Percentiles rank a stretch among this genome's conserved stretches.
Evolutionary conservation across 2,888 invertebrate species (phyloP).

Genomic region (Steinernema carpocapsae): DNA sequence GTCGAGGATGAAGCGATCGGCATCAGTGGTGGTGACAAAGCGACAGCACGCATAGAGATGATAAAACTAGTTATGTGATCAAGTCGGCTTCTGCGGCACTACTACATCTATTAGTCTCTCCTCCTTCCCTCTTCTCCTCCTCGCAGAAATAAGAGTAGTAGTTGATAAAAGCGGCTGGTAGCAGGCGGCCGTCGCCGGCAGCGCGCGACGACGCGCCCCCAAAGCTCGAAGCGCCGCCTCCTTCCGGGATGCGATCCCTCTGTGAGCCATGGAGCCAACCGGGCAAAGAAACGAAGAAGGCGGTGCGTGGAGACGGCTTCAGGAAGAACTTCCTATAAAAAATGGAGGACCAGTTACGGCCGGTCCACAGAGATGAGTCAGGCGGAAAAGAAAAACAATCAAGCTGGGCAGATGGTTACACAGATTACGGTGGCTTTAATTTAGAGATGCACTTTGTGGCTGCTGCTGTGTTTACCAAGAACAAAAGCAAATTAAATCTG

Average conservation of each 20-base stretch:
- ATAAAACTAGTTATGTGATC: constrained; percentile 24
- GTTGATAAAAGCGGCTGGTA: constrained; percentile 32
- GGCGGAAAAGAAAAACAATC: too few relatives aligned
- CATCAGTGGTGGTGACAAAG: not conserved
- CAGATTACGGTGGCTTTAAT: too few relatives aligned
- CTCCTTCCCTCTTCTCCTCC: too few relatives aligned
- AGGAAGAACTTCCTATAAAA: too few relatives aligned
- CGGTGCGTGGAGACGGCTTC: not conserved
- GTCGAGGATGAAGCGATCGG: not conserved
- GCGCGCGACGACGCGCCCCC: constrained; percentile 33
- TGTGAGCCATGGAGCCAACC: constrained; percentile 9
- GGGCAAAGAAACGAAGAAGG: not conserved
- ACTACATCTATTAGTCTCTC: constrained; percentile 29
- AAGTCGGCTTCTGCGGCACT: constrained; percentile 13
- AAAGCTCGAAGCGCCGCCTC: constrained; percentile 14
- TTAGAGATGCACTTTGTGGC: too few relatives aligned
- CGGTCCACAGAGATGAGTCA: too few relatives aligned
- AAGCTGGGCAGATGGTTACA: too few relatives aligned
- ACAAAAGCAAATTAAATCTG: too few relatives aligned
- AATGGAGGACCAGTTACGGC: too few relatives aligned
- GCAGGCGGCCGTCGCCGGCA: constrained; percentile 31
- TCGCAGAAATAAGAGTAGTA: constrained; percentile 24
- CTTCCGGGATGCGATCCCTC: constrained; percentile 30
- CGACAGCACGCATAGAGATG: constrained; percentile 26
- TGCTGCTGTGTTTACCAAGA: too few relatives aligned